Base-by-base conservation (phyloP, 1,140 invertebrate genomes). In the Sarcophaga peregrina region DNA sequence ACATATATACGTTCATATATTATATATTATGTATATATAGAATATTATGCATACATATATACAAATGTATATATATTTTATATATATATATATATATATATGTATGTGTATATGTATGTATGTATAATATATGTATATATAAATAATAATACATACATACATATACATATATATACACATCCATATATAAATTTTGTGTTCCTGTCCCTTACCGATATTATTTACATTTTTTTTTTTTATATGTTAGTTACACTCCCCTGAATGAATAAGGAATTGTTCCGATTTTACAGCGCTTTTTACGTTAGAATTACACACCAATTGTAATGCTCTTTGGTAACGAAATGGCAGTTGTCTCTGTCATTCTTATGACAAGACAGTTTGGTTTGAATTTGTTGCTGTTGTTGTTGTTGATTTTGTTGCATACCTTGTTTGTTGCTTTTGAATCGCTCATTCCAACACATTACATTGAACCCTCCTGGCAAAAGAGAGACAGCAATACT, bases 251-350 rank as follows among this genome's bases (percentile, higher is more conserved):
- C 25, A 37, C 25, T 37, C 25, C 25, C 25, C 25, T 37, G 25
- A 2, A 37, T 37, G 1, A n/a, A n/a, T n/a, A n/a, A 37, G 25
- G 25, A 37, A 37, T 37, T 37, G n/a, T 37, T 37, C 25, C 4
- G 25, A 37, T 37, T 37, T 37, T 37, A 37, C 25, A 37, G 25
- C 25, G 25, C 54, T 58, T n/a, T n/a, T 20, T 20, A 7, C 8
- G 62, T 68, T 20, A n/a, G 17, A 20, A 68, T 25, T 68, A 68
- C 62, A 68, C 62, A 25, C 62, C 62, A 68, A 68, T 68, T 68
- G 62, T 68, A 68, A 68, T 68, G 7, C n/a, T 20, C 6, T 17
- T 9, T 25, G 17, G 1, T 20, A 20, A 68, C n/a, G n/a, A 20
- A 20, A 3, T 8, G 13, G 8, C 62, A 62, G 11, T 20, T 68